Base-by-base conservation (phyloP, 2,888 invertebrate species). In the Drosophila fungiperda region DNA sequence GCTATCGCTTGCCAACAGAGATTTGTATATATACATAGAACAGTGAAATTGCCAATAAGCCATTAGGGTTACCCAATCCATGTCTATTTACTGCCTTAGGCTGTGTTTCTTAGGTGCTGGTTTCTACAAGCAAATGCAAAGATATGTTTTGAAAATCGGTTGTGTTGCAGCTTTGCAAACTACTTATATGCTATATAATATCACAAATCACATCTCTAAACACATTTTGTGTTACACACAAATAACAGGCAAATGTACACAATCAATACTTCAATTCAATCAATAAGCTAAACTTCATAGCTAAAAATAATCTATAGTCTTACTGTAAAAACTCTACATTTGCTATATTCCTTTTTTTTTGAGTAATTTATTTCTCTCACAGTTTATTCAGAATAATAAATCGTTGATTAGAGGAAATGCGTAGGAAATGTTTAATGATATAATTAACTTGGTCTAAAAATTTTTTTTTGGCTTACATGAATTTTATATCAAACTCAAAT, bases 1-100 rank as follows among this genome's bases (percentile, higher is more conserved):
- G 55, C 64, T 36, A 62, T 53, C 80, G 71, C 60, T 82, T 89
- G 89, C 90, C 89, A 90, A 84, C 58, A 62, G 52, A 62, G 73
- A 32, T 48, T 32, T 29, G 38, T 48, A 33, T 35, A 68, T 49
- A 59, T 54, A 69, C 54, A 73, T 54, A 45, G 64, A 58, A 45
- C 65, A 45, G 54, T 57, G 68, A 55, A 62, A 60, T 68, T 60
- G 74, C 55, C 59, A 80, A 54, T 65, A 48, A 17, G 57, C 26
- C 54, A 77, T 52, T 57, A 69, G 69, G 83, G 83, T 55, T 68
- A 63, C 33, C 69, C 80, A 71, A 23, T 7, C 20, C 11, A 0
- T 23, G 35, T 33, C 5, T 15, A 15, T 0, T 0, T 12, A 52
- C 12, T 9, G 23, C 35, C 35, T 9, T 36, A 8, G 35, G 35